Conservation (phyloP, 2,113 vertebrate genomes). For the Artemisiospiza belli region DNA sequence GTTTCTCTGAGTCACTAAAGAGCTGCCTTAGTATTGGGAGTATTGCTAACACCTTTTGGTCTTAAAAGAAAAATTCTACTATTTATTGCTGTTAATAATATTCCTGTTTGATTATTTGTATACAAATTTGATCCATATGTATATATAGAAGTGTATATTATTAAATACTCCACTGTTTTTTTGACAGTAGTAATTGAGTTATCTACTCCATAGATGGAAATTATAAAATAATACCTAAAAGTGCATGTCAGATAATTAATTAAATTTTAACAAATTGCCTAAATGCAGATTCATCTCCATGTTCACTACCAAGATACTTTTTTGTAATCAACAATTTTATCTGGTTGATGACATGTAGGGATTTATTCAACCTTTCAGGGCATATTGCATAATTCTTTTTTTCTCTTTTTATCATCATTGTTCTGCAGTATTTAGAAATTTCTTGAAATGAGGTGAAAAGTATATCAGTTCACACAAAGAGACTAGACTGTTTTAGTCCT, state of each 20-base stretch:
- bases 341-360: neutral
- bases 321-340: conserved; percentile 45
- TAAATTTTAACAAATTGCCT: conserved; percentile 50
- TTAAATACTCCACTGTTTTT: conserved; percentile 29
- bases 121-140: neutral
- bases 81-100: neutral
- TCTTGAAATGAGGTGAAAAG: neutral
- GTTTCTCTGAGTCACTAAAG: neutral
- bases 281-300: conserved; percentile 37
- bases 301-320: neutral
- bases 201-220: conserved; percentile 12
- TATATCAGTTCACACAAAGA: neutral
- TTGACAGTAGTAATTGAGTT: conserved; percentile 23
- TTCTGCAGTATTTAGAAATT: neutral
- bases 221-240: conserved; percentile 21
- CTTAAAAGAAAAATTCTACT: neutral
- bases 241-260: conserved; percentile 52
- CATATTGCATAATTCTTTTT: neutral
- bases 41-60: neutral
- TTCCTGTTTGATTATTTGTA: conserved; percentile 8
- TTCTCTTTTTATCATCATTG: neutral
- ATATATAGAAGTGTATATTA: conserved; percentile 2
- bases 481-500: neutral
- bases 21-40: neutral
- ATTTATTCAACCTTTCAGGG: neutral